Base-by-base conservation (phyloP, 1,140 invertebrate species). In the Venturia canescens region DNA sequence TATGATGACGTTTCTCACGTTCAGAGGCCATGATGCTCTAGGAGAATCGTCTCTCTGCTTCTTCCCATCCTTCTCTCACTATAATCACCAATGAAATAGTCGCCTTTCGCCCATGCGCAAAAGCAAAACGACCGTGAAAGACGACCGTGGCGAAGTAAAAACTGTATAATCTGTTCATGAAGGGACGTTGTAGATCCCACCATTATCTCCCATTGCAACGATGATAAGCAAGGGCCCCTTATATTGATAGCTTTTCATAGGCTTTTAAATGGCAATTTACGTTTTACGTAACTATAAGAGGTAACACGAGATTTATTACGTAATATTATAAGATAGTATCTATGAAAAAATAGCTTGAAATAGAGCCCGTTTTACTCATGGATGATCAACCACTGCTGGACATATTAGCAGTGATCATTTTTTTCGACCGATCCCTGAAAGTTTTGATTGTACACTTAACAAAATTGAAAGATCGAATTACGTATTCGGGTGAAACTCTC, bases 101-200 rank as follows among this genome's bases (percentile, higher is more conserved):
- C n/a, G 50, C 70, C 38, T 48, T 66, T 80, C 31, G 57, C 71
- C 48, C 57, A 50, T 31, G 53, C 21, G 31, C 70, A 1, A 67
- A 23, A 63, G 44, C 11, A 78, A 78, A 50, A 72, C 50, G 48
- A 66, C 44, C 48, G 80, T 27, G 50, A 71, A 48, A 67, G 48
- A 31, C 48, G 50, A 18, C 53, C 72, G 72, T 7, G 27, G 50
- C 48, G 27, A 34, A 38, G 21, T 34, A 23, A 67, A 63, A 11
- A 57, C 26, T 23, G 34, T 50, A 77, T 76, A 81, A 81, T 67
- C 80, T 77, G 78, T 82, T 48, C 72, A 63, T 26, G 60, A 60
- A 50, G 44, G 29, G 21, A 48, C 66, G 53, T 78, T 83, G 82
- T 75, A 80, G 82, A 83, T 83, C 70, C 80, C 79, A 60, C 66